phyloP scores from a whole-genome alignment of 2,113 vertebrate species.

The Tinamus guttatus region DNA sequence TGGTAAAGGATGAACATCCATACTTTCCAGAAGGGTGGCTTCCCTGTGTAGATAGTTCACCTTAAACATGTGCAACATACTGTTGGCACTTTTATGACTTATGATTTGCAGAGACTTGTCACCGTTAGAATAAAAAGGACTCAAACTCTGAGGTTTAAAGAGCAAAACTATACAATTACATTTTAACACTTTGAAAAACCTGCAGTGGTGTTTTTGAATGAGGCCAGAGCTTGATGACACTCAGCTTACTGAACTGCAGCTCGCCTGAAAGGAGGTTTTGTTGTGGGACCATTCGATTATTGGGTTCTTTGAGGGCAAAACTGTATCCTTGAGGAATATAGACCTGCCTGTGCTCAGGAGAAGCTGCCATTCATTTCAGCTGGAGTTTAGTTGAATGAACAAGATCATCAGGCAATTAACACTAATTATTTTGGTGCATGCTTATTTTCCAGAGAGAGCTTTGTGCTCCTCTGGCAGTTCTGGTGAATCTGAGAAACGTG shows the following conservation, averaged over 20 bases:
- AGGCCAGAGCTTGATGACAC: neutral
- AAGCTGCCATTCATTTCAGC: neutral
- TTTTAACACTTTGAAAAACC: neutral
- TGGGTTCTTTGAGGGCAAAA: neutral
- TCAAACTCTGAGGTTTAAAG: neutral
- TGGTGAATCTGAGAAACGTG: neutral
- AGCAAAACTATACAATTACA: neutral
- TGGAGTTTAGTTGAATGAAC: neutral
- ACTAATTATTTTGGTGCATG: neutral
- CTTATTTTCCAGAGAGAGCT: neutral
- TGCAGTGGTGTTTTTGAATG: neutral
- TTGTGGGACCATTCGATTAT: neutral
- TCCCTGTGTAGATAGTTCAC: neutral
- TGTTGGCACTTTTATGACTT: neutral
- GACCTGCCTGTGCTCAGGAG: fast-evolving
- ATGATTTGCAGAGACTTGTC: neutral
- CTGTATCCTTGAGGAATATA: neutral
- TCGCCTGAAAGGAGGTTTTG: neutral
- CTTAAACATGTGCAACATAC: neutral
- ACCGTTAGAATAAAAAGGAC: neutral
- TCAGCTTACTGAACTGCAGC: neutral
- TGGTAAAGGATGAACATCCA: neutral
- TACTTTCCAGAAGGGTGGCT: neutral
- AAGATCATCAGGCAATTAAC: neutral
- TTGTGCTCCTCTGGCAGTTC: neutral